Conservation (phyloP, 2,113 vertebrate genomes). For the Zosterops japonicus region DNA sequence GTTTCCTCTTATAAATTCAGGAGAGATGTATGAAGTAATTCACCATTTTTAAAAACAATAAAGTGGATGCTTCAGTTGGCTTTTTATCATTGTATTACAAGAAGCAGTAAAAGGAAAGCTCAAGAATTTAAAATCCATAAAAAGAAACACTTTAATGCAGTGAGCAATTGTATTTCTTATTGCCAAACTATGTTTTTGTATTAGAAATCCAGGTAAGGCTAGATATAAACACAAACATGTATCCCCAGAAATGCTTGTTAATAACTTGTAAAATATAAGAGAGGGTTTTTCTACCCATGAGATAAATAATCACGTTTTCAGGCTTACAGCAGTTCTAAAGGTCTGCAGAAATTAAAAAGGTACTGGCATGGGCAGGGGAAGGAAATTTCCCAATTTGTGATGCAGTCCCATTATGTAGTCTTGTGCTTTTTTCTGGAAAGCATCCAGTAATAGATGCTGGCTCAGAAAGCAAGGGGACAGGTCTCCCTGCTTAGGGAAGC, state of each 20-base stretch:
- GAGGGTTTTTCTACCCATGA: fast-evolving
- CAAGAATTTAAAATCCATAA: not conserved
- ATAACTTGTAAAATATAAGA: not conserved
- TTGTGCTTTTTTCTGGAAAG: not conserved
- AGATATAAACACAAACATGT: not conserved
- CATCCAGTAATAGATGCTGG: not conserved
- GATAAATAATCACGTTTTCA: not conserved
- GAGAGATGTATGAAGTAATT: not conserved
- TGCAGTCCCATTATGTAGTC: not conserved
- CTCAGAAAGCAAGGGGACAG: not conserved
- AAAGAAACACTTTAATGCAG: not conserved
- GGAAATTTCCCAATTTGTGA: not conserved
- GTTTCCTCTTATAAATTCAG: not conserved
- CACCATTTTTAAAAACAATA: not conserved
- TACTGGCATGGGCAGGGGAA: fast-evolving
- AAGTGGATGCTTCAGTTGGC: not conserved
- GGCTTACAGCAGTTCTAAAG: not conserved
- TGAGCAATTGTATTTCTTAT: not conserved
- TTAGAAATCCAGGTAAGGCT: not conserved
- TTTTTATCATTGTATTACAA: not conserved
- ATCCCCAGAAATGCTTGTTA: not conserved
- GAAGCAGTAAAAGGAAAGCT: not conserved
- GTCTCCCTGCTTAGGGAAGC: not conserved
- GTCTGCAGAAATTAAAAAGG: not conserved
- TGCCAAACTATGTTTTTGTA: not conserved